Conservation (phyloP, 2,888 invertebrate species). For the Gandaritis pyraliata region DNA sequence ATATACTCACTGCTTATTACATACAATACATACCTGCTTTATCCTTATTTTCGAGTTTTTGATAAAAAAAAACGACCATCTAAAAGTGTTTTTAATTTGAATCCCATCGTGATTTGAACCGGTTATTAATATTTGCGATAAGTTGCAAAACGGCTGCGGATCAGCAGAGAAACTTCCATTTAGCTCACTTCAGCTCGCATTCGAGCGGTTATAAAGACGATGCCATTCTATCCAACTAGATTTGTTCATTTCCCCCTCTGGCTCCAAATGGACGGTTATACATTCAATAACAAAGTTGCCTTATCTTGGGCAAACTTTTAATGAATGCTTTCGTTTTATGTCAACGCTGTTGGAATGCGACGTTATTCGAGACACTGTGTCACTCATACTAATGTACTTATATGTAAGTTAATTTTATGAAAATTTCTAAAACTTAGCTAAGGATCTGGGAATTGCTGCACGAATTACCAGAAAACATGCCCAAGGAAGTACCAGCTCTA, state of each 20-base stretch:
- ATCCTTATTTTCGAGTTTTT: too few relatives aligned
- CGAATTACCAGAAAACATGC: too few relatives aligned
- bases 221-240: conserved; percentile 41
- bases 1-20: too few relatives aligned
- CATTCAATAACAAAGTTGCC: conserved; percentile 64
- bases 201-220: conserved; percentile 47
- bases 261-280: conserved; percentile 58
- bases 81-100: conserved; percentile 10
- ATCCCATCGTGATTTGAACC: conserved; percentile 41
- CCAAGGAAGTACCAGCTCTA: too few relatives aligned
- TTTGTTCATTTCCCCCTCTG: conserved; percentile 48
- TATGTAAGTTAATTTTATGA: too few relatives aligned
- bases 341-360: conserved; percentile 23
- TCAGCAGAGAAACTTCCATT: conserved; percentile 36
- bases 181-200: conserved; percentile 30
- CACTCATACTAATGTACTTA: background rate
- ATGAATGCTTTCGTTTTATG: conserved; percentile 54
- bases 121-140: conserved; percentile 60
- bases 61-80: background rate
- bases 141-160: conserved; percentile 48
- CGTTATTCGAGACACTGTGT: conserved; percentile 1
- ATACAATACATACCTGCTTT: too few relatives aligned
- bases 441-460: too few relatives aligned
- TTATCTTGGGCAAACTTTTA: conserved; percentile 62
- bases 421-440: too few relatives aligned